Conservation (phyloP, 2,797 vertebrate genomes). For the Poeciliopsis turneri region DNA sequence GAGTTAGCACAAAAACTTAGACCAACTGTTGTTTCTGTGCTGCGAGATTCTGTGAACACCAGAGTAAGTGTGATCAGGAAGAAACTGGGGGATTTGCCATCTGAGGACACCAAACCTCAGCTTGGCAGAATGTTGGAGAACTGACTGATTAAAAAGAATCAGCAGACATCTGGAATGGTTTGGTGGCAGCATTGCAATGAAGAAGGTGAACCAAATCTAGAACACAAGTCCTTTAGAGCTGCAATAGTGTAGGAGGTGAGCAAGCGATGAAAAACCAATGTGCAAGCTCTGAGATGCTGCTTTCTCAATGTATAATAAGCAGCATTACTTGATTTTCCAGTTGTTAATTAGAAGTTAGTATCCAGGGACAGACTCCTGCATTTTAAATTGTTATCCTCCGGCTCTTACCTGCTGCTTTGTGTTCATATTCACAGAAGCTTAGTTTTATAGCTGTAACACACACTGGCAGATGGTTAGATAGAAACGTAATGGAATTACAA, state of each 20-base stretch:
- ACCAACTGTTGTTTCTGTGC: conserved; percentile 65
- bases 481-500: conserved; percentile 17
- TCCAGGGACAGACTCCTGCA: background rate
- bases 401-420: background rate
- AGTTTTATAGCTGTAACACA: conserved; percentile 1
- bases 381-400: conserved; percentile 2
- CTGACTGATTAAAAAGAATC: conserved; percentile 47
- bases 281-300: conserved; percentile 35
- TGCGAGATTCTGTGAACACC: conserved; percentile 58
- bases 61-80: conserved; percentile 61
- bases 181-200: conserved; percentile 54
- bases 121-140: conserved; percentile 52
- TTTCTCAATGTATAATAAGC: conserved; percentile 22
- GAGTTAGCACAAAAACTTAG: conserved; percentile 55
- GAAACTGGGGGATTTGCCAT: conserved; percentile 54
- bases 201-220: conserved; percentile 60
- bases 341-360: background rate
- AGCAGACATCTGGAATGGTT: conserved; percentile 59
- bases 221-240: conserved; percentile 57
- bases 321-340: background rate
- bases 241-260: conserved; percentile 66
- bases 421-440: conserved; percentile 7
- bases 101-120: conserved; percentile 55
- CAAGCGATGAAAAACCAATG: conserved; percentile 56
- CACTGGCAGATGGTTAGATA: conserved; percentile 2